Evolutionary conservation across 2,113 vertebrate species (phyloP).

Genomic region (Plectropomus leopardus): DNA sequence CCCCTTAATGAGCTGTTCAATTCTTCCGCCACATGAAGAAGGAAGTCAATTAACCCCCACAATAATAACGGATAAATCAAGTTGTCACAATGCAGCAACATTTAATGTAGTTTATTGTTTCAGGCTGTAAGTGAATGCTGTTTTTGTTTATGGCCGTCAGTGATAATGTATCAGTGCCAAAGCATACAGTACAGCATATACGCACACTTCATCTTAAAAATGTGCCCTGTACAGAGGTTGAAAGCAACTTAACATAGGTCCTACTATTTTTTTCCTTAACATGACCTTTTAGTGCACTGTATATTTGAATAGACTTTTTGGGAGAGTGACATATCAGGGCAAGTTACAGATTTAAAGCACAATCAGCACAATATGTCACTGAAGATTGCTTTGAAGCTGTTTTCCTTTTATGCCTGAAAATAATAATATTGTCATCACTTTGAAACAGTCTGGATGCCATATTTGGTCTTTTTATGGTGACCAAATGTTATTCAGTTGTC

Average conservation of each 20-base stretch:
- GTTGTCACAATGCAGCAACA: constrained; percentile 31
- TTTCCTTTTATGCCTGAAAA: constrained; percentile 1
- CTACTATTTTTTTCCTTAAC: background rate
- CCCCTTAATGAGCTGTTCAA: constrained; percentile 27
- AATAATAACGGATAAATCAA: constrained; percentile 25
- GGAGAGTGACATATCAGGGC: too few relatives aligned
- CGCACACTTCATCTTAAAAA: background rate
- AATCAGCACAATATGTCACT: background rate
- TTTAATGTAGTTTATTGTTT: constrained; percentile 46
- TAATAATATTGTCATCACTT: background rate
- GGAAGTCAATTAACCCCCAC: constrained; percentile 50
- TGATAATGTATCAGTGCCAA: constrained; percentile 26
- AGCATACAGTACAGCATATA: background rate
- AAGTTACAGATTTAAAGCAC: background rate
- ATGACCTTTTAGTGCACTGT: background rate
- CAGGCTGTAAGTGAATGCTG: constrained; percentile 21
- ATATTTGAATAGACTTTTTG: background rate
- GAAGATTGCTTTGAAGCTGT: background rate
- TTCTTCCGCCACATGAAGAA: background rate
- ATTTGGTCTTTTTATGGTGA: background rate
- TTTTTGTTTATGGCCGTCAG: constrained; percentile 31
- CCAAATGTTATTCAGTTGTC: constrained; percentile 17
- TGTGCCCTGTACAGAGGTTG: background rate
- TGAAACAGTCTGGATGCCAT: constrained; percentile 9
- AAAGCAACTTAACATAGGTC: background rate